Percentiles rank a stretch among this genome's conserved stretches.
These are phyloP conservation scores for Proisotoma minuta DNA, from an alignment of 2,888 invertebrate species.

Conservation along the genomic window DNA sequence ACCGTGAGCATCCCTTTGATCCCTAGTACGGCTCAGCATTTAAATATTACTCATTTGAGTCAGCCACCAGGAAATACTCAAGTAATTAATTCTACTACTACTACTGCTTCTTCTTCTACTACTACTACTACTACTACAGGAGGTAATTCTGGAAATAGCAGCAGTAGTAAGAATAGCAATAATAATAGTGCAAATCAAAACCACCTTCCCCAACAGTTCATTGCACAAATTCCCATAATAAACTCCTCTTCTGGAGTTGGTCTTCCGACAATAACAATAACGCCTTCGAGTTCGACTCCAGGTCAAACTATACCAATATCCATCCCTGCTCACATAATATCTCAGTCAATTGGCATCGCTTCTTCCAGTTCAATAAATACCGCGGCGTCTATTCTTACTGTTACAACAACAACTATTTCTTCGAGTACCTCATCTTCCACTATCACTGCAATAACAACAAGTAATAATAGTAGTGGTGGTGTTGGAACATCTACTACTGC, in stretches of 20 bases:
- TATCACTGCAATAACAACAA: no score
- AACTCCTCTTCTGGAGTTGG: not conserved
- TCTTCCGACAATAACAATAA: not conserved
- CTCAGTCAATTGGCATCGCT: not conserved
- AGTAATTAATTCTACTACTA: not conserved
- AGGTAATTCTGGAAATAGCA: not conserved
- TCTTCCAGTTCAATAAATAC: not conserved
- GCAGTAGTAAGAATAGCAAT: not conserved
- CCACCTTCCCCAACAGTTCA: not conserved
- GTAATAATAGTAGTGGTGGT: not conserved
- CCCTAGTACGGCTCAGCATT: slow-evolving; percentile 25
- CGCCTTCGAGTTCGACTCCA: not conserved
- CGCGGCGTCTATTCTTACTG: not conserved
- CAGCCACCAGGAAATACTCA: not conserved
- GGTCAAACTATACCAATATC: not conserved
- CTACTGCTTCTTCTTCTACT: not conserved
- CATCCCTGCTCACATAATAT: not conserved
- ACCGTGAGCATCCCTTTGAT: slow-evolving; percentile 12
- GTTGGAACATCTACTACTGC: not conserved
- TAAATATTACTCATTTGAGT: slow-evolving; percentile 7
- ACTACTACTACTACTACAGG: not conserved
- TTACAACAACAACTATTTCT: not conserved
- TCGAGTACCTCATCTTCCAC: slow-evolving; percentile 8
- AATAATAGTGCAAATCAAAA: not conserved
- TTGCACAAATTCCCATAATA: not conserved